These are phyloP conservation scores for Sinohyriopsis cumingii DNA, from an alignment of 2,888 invertebrate genomes.

Conservation along the genomic window DNA sequence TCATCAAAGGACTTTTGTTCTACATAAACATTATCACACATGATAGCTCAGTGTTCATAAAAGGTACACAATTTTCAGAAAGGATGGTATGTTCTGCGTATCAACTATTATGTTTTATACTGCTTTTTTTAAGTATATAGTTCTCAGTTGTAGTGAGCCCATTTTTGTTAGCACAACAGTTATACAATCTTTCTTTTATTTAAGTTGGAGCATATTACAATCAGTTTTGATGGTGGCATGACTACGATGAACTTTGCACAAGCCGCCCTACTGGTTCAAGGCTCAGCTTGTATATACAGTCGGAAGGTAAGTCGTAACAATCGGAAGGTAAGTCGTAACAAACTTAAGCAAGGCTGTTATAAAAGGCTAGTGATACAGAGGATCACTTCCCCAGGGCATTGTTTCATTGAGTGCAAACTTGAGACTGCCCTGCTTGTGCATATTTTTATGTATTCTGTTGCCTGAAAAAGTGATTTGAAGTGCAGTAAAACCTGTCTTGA, in stretches of 20 bases:
- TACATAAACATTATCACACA: too few relatives aligned
- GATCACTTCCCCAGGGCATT: too few relatives aligned
- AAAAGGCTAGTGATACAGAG: too few relatives aligned
- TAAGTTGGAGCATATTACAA: conserved; percentile 73
- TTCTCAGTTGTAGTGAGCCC: background rate
- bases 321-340: conserved; percentile 75
- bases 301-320: conserved; percentile 75
- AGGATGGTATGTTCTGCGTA: background rate
- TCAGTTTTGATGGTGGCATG: conserved; percentile 74
- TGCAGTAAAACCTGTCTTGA: too few relatives aligned
- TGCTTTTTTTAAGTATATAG: background rate
- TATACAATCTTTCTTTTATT: conserved; percentile 1
- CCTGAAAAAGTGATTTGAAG: too few relatives aligned
- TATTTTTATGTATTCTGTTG: too few relatives aligned
- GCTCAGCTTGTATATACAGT: conserved; percentile 81
- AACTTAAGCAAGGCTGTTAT: background rate
- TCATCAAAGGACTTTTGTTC: too few relatives aligned
- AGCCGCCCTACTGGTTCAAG: conserved; percentile 84
- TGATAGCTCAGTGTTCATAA: too few relatives aligned
- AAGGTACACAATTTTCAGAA: too few relatives aligned
- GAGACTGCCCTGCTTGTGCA: too few relatives aligned
- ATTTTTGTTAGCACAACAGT: background rate
- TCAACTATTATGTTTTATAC: too few relatives aligned
- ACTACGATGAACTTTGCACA: conserved; percentile 82
- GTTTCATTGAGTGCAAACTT: too few relatives aligned